Evolutionary conservation across 2,888 invertebrate genomes (phyloP).

Genomic region (Agrenia bidenticulata): DNA sequence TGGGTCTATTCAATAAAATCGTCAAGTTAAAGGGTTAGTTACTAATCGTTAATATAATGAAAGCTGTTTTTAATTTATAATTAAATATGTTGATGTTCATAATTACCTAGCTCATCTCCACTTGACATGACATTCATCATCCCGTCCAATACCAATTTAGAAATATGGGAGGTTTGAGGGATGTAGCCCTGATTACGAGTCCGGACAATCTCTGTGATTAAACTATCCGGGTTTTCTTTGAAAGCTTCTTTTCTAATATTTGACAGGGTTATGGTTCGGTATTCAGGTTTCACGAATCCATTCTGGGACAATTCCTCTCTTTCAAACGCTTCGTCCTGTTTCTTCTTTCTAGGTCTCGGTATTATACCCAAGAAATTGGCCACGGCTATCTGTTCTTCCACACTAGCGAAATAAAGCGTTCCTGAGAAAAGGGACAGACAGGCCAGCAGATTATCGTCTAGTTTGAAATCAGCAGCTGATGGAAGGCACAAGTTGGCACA

Average conservation of each 20-base stretch:
- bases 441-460: neutral
- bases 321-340: neutral
- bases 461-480: too few species aligned
- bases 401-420: slow-evolving; percentile 17
- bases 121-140: neutral
- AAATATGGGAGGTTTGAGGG: neutral
- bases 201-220: neutral
- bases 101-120: too few species aligned
- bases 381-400: slow-evolving; percentile 19
- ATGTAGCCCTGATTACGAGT: neutral
- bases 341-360: neutral
- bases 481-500: slow-evolving; percentile 5
- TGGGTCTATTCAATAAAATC: too few species aligned
- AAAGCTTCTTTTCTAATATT: neutral
- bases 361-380: slow-evolving; percentile 15
- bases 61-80: too few species aligned
- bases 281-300: slow-evolving; percentile 2
- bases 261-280: neutral
- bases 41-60: too few species aligned
- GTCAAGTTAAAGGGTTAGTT: too few species aligned
- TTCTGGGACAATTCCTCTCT: neutral
- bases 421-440: slow-evolving; percentile 21
- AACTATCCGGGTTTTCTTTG: neutral
- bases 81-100: too few species aligned
- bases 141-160: neutral